Base-by-base conservation (phyloP, 2,113 vertebrate genomes). In the Gavia stellata region DNA sequence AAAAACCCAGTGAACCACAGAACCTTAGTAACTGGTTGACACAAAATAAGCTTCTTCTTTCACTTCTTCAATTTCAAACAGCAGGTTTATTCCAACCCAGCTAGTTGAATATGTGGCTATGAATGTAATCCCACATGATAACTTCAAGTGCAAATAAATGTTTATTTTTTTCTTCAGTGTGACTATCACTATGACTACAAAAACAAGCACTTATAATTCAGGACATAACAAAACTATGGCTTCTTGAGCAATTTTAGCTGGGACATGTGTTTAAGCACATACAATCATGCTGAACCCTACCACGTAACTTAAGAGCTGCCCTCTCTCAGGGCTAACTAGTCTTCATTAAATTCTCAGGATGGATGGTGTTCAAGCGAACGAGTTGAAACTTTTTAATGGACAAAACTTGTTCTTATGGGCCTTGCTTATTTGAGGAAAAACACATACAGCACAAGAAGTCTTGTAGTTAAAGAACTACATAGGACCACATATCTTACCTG, bases 391-490 rank as follows among this genome's bases (percentile, higher is more conserved):
- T 31, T 45, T 55, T 24, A 79, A 74, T 0, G 3, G 40, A 68
- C 7, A 65, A 68, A 93, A 61, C 28, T 53, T 72, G 14, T 34
- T 61, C 63, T 65, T 42, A 45, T 17, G 58, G 21, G 17, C 7
- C 81, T 84, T 49, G 19, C 13, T 52, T 55, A 53, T 50, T 6
- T 65, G 17, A 89, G 24, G 31, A 81, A 74, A 83, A 34, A 17
- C 1, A 0, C 31, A 24, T 0, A 24, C 0, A 66, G 11, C 15
- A 28, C 24, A 53, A 17, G 28, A 14, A 49, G 6, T 45, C 55
- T 42, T 33, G 42, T 3, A 62, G 59, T 18, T 79, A 3, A 62
- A 78, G 17, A 13, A 50, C 4, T 6, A 50, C 50, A 42, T 1
- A 7, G n/a, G 67, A 65, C 29, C 18, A 4, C 28, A 5, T 0